Evolutionary conservation across 2,113 vertebrate genomes (phyloP), one percentile per base, ranked within the genome.

Genomic region (Oophaga pumilio): DNA sequence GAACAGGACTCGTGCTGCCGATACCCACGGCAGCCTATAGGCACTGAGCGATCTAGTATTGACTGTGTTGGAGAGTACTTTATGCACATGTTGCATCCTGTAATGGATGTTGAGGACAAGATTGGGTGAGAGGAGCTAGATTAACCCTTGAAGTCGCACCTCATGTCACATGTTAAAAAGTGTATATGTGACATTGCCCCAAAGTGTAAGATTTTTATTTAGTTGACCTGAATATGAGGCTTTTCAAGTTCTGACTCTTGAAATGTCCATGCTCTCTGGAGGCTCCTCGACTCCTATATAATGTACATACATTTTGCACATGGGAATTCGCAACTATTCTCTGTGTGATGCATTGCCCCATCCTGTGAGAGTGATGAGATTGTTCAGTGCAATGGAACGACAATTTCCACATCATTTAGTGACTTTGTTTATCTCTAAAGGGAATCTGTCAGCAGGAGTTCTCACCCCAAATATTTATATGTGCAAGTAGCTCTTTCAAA

Each of bases 351-450:
- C 26, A n/a, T 56, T 52, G 60, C 62, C 85, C 60, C 85, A 86
- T 79, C 60, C 85, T 86, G 85, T 68, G 85, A 86, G 60, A 52
- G 20, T 66, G 84, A 69, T 86, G n/a, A 78, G 62, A 79, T 79
- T 79, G 76, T 60, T 79, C 76, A 69, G 6, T 62, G 69, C 50
- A n/a, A 53, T 86, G 59, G 60, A 86, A 69, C 81, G 0, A 66
- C n/a, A 66, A 49, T 13, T 66, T 82, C 33, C 28, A 73, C 33
- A 8, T 74, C 43, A 49, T 74, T 74, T 20, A 74, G 71, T 74
- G 18, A 50, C 18, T 50, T 22, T 22, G 5, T 6, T 22, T 62
- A 5, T 62, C 33, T 1, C 33, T 43, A 43, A 43, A 2, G 33
- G 33, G 33, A 43, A 43, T 43, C 33, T 43, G 3, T 43, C 33